Percentiles rank a stretch among this genome's conserved stretches.
These are phyloP conservation scores for Bambusicola thoracicus DNA, from an alignment of 2,113 vertebrate species.

Conservation along the genomic window DNA sequence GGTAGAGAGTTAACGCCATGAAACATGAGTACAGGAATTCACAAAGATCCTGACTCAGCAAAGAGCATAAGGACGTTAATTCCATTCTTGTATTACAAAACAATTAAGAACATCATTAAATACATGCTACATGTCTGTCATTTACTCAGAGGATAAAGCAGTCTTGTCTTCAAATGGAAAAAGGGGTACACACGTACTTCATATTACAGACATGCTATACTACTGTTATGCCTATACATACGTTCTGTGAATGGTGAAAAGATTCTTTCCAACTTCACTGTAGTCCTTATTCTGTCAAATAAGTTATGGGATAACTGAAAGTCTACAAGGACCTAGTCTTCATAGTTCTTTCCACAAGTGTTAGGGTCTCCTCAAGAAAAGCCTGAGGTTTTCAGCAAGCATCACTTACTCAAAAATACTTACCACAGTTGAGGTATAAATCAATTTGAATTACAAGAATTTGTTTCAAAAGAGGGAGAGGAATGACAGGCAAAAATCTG, in stretches of 20 bases:
- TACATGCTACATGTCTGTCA: not conserved
- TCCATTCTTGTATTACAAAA: not conserved
- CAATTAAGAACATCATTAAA: not conserved
- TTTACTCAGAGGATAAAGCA: not conserved
- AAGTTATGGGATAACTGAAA: not conserved
- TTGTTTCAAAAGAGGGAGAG: constrained; percentile 16
- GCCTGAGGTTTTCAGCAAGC: not conserved
- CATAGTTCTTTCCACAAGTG: not conserved
- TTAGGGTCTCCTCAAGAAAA: not conserved
- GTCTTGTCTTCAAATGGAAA: not conserved
- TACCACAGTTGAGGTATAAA: constrained; percentile 16
- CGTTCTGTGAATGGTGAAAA: not conserved
- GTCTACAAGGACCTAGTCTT: not conserved
- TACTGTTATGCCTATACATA: not conserved
- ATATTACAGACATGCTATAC: not conserved
- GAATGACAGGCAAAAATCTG: not conserved
- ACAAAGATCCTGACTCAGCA: constrained; percentile 52
- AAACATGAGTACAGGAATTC: constrained; percentile 3
- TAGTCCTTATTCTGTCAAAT: not conserved
- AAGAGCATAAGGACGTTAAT: not conserved
- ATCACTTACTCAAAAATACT: constrained; percentile 16
- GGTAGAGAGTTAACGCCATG: not conserved
- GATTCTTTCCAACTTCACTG: not conserved
- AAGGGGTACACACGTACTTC: not conserved
- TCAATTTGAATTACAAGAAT: not conserved